phyloP scores from a whole-genome alignment of 2,113 vertebrate genomes.

The Salvator merianae region DNA sequence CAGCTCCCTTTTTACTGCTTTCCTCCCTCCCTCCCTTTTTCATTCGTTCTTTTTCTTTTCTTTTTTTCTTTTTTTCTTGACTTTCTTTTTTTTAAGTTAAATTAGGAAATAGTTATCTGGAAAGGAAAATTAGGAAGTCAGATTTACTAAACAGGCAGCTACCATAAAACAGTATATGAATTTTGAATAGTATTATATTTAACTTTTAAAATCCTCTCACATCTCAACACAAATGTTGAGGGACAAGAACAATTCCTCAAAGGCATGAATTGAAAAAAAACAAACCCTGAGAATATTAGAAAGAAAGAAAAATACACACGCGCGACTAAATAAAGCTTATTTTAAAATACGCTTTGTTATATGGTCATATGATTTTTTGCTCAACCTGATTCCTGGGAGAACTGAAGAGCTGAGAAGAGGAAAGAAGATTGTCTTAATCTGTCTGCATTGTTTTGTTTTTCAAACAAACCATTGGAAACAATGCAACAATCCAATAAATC shows the following conservation, averaged over 20 bases:
- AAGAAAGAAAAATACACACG: slow-evolving; percentile 71
- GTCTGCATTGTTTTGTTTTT: neutral
- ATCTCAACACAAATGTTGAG: slow-evolving; percentile 62
- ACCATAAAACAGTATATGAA: slow-evolving; percentile 81
- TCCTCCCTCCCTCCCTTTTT: slow-evolving; percentile 61
- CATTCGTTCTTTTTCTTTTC: slow-evolving; percentile 70
- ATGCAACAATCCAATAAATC: too few species aligned
- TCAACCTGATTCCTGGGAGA: neutral
- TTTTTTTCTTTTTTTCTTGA: slow-evolving; percentile 65
- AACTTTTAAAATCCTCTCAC: slow-evolving; percentile 59
- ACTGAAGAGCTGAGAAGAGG: neutral
- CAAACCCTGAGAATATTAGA: slow-evolving; percentile 78
- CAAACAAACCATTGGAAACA: neutral
- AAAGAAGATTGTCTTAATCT: neutral
- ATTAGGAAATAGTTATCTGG: slow-evolving; percentile 85
- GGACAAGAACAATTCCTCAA: slow-evolving; percentile 76
- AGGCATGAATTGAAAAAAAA: slow-evolving; percentile 92
- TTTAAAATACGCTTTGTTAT: slow-evolving; percentile 89
- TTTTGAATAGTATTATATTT: slow-evolving; percentile 84
- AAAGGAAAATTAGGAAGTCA: slow-evolving; percentile 80
- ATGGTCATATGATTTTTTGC: slow-evolving; percentile 61
- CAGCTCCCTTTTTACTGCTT: too few species aligned
- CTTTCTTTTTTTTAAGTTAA: slow-evolving; percentile 74
- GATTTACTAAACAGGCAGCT: slow-evolving; percentile 91
- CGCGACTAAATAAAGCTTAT: slow-evolving; percentile 93